A percentile compares a stretch with the other conserved stretches of the same genome.
These are phyloP conservation scores for Neoaliturus tenellus DNA, from an alignment of 2,888 invertebrate genomes.

Conservation along the genomic window DNA sequence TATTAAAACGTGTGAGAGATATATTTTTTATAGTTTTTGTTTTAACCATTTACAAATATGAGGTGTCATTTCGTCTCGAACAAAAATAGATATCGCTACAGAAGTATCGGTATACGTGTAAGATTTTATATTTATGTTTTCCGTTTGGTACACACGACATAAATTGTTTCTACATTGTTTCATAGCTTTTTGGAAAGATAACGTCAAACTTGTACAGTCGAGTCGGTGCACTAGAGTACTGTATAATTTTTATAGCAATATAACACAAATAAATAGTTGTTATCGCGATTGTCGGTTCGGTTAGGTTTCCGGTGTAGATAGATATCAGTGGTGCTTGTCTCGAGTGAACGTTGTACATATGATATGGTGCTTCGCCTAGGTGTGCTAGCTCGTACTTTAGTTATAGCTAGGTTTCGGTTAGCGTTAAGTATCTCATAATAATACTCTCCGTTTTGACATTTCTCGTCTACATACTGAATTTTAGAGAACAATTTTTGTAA, in stretches of 20 bases:
- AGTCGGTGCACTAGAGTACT: slow-evolving; percentile 32
- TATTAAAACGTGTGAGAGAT: background rate
- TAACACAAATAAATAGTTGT: slow-evolving; percentile 36
- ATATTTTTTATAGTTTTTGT: slow-evolving; percentile 14
- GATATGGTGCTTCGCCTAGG: slow-evolving; percentile 44
- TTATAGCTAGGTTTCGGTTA: slow-evolving; percentile 50
- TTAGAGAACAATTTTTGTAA: slow-evolving; percentile 38
- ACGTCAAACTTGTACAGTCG: slow-evolving; percentile 1
- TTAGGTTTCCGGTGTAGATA: slow-evolving; percentile 43
- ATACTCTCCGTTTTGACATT: slow-evolving; percentile 20
- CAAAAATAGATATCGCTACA: background rate
- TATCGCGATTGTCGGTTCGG: background rate
- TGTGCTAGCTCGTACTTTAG: slow-evolving; percentile 40
- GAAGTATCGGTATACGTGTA: background rate
- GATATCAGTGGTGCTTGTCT: slow-evolving; percentile 26
- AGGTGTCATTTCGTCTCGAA: background rate
- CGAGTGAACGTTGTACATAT: slow-evolving; percentile 31
- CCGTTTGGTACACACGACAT: background rate
- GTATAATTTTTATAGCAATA: slow-evolving; percentile 52
- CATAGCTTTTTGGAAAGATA: slow-evolving; percentile 15
- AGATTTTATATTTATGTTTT: background rate
- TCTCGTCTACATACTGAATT: slow-evolving; percentile 38
- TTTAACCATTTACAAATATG: background rate
- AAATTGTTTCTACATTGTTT: background rate
- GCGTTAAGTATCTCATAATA: slow-evolving; percentile 13